Evolutionary conservation across 1,140 invertebrate genomes (phyloP).

Genomic region (Melitaea cinxia): DNA sequence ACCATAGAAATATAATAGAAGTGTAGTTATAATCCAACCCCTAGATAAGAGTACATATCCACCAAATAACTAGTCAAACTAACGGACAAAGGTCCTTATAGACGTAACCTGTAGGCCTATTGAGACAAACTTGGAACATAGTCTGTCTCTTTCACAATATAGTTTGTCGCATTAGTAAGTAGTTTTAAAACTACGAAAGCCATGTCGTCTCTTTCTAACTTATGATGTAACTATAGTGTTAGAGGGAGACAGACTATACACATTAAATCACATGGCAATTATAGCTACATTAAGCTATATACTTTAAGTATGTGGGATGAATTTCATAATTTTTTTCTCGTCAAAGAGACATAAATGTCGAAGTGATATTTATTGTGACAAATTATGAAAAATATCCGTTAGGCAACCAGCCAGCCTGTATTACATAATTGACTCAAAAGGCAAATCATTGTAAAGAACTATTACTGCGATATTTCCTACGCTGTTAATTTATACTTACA

Average conservation of each 20-base stretch:
- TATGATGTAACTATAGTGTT: neutral
- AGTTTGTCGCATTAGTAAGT: no score
- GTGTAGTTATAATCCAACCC: slow-evolving; percentile 49
- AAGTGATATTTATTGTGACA: neutral
- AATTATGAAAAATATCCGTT: neutral
- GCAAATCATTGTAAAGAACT: slow-evolving; percentile 8
- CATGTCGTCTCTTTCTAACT: neutral
- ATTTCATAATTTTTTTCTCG: neutral
- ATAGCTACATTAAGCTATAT: no score
- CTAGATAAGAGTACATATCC: slow-evolving; percentile 62
- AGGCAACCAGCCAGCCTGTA: neutral
- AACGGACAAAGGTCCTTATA: neutral
- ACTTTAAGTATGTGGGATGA: no score
- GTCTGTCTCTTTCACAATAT: neutral
- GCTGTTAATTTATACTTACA: neutral
- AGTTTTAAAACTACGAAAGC: neutral
- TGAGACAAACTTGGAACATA: neutral
- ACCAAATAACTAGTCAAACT: slow-evolving; percentile 63
- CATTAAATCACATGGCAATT: no score
- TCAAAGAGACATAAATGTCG: neutral
- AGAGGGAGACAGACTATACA: neutral
- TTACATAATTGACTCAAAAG: neutral
- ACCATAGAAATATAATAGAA: slow-evolving; percentile 13
- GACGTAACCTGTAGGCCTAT: slow-evolving; percentile 2
- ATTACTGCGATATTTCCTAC: slow-evolving; percentile 4